Evolutionary conservation across 2,888 invertebrate species (phyloP).

Genomic region (Argyresthia albistria): DNA sequence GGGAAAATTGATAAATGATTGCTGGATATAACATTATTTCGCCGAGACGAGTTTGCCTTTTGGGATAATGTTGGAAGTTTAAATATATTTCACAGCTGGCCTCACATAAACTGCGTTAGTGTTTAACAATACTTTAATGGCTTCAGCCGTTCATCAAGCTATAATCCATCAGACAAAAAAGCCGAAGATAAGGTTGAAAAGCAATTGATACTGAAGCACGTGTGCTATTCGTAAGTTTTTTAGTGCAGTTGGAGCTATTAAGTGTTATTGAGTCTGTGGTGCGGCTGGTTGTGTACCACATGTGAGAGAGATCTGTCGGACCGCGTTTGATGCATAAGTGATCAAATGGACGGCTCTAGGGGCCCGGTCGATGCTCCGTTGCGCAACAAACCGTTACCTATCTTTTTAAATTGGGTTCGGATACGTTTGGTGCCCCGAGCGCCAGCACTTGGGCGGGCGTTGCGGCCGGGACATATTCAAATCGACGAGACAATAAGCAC

Average conservation of each 20-base stretch:
- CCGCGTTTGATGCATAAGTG: slow-evolving; percentile 62
- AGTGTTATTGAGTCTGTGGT: slow-evolving; percentile 32
- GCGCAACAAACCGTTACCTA: slow-evolving; percentile 61
- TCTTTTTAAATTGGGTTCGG: slow-evolving; percentile 59
- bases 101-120: not conserved
- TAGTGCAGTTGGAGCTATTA: slow-evolving; percentile 38
- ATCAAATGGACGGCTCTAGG: slow-evolving; percentile 46
- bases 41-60: too few relatives aligned
- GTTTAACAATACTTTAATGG: too few relatives aligned
- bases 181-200: too few relatives aligned
- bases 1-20: not conserved
- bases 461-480: not conserved
- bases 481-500: slow-evolving; percentile 27
- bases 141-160: not conserved
- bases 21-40: too few relatives aligned
- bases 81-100: not conserved
- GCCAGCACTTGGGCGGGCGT: slow-evolving; percentile 1
- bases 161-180: too few relatives aligned
- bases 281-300: slow-evolving; percentile 18
- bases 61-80: not conserved
- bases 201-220: too few relatives aligned
- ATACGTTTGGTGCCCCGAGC: slow-evolving; percentile 16
- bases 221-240: slow-evolving; percentile 18
- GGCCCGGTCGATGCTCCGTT: slow-evolving; percentile 57
- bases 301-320: slow-evolving; percentile 35